Base-by-base conservation (phyloP, 1,140 invertebrate genomes). In the Trinorchestia longiramus region DNA sequence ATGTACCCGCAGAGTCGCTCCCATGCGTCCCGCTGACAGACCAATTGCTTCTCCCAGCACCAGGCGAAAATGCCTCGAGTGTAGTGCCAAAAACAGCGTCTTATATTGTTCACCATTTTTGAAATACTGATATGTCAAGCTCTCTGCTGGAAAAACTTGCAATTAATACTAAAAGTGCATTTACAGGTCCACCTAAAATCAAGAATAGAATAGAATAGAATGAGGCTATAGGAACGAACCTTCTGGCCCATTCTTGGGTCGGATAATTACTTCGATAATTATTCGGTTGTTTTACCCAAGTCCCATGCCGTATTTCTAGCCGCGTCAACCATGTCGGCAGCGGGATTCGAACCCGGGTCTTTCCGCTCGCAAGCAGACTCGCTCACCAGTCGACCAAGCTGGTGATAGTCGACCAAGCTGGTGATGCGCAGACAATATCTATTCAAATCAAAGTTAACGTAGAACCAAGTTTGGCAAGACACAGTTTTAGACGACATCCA, bases 31-130 rank as follows among this genome's bases (percentile, higher is more conserved):
- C 43, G 92, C 92, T 94, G 92, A 40, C 43, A 94, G 92, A 94
- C 92, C 92, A 94, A 94, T 94, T 94, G 92, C 92, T 94, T 44
- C 92, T 94, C 92, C 44, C 92, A 94, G 92, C 92, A 40, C 92
- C 92, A 47, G 44, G 92, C 92, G 44, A 94, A 43, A 43, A 42
- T 94, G 43, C 43, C 40, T 15, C 92, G 19, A 36, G 62, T 77
- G 62, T 77, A 77, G 62, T 77, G 62, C 62, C 28, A 36, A 77
- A 36, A 77, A 77, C 62, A 77, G 62, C 62, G 62, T 11, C 28
- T 77, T 53, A 23, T 77, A 28, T 1, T 36, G 62, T 36, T 77
- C 62, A 36, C 28, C 28, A 77, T 23, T 1, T 77, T 77, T 77
- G 62, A 28, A 77, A 77, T 77, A 19, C 11, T 28, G 36, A 1